Conservation (phyloP, 2,888 invertebrate species). For the Orgyia antiqua region DNA sequence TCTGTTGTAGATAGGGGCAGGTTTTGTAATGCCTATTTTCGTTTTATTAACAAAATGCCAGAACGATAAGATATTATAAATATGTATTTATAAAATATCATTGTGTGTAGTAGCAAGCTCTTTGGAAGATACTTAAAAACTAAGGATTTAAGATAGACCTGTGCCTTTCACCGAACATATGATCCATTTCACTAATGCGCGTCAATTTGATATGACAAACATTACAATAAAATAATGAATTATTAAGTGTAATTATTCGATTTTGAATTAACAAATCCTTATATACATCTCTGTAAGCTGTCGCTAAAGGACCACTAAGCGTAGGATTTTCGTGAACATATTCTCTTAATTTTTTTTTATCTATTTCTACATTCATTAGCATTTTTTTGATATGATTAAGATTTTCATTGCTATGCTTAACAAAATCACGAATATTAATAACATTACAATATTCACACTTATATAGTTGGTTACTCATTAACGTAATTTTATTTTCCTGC, state of each 20-base stretch:
- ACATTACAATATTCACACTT: conserved; percentile 2
- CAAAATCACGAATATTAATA: background rate
- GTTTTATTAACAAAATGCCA: too few species aligned
- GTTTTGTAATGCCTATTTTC: too few species aligned
- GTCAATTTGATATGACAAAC: background rate
- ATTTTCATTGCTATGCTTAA: conserved; percentile 1
- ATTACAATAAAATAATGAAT: background rate
- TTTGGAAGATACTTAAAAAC: too few species aligned
- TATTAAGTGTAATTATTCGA: background rate
- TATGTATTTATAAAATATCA: too few species aligned
- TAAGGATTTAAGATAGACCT: background rate
- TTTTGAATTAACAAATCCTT: background rate
- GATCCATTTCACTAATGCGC: conserved; percentile 6
- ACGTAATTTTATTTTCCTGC: background rate
- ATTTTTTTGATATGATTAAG: background rate
- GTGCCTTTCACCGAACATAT: conserved; percentile 6
- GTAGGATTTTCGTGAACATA: conserved; percentile 1
- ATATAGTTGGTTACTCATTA: too few species aligned
- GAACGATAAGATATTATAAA: too few species aligned
- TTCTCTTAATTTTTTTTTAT: background rate
- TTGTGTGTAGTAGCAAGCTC: too few species aligned
- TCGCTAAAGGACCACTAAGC: background rate
- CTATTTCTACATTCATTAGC: background rate
- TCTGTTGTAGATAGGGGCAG: too few species aligned
- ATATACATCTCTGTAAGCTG: background rate